Percentiles rank a stretch among this genome's conserved stretches.
These are phyloP conservation scores for Hyles euphorbiae DNA, from an alignment of 1,140 invertebrate species.

Conservation along the genomic window DNA sequence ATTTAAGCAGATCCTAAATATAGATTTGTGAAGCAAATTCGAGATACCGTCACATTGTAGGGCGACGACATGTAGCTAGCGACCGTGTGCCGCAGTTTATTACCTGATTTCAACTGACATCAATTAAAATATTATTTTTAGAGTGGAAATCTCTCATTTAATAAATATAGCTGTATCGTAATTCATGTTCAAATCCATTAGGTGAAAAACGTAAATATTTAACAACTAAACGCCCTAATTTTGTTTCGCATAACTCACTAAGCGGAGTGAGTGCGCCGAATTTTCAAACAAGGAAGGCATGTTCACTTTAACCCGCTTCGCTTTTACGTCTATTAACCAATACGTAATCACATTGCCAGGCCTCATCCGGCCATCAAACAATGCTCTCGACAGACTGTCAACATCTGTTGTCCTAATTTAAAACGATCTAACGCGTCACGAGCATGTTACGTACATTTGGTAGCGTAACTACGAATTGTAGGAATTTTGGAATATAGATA, in stretches of 20 bases:
- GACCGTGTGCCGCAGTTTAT: too few relatives aligned
- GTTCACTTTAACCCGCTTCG: neutral
- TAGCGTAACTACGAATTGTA: neutral
- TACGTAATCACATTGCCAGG: conserved; percentile 51
- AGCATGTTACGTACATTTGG: conserved; percentile 14
- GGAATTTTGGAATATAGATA: neutral
- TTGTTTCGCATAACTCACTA: too few relatives aligned
- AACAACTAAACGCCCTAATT: too few relatives aligned
- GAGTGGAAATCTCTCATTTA: too few relatives aligned
- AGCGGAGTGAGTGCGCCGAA: too few relatives aligned
- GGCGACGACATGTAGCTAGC: neutral
- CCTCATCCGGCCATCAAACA: conserved; percentile 57
- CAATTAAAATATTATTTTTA: too few relatives aligned
- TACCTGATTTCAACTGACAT: too few relatives aligned
- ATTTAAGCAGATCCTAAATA: conserved; percentile 1
- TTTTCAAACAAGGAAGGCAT: too few relatives aligned
- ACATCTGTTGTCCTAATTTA: conserved; percentile 69
- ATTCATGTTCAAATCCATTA: too few relatives aligned
- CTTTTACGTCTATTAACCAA: conserved; percentile 32
- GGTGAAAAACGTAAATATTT: too few relatives aligned
- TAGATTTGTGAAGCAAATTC: neutral
- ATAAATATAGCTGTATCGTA: too few relatives aligned
- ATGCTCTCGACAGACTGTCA: conserved; percentile 47
- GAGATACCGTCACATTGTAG: conserved; percentile 2
- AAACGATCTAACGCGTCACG: conserved; percentile 35